Conservation (phyloP, 2,113 vertebrate genomes). For the Paramisgurnus dabryanus region DNA sequence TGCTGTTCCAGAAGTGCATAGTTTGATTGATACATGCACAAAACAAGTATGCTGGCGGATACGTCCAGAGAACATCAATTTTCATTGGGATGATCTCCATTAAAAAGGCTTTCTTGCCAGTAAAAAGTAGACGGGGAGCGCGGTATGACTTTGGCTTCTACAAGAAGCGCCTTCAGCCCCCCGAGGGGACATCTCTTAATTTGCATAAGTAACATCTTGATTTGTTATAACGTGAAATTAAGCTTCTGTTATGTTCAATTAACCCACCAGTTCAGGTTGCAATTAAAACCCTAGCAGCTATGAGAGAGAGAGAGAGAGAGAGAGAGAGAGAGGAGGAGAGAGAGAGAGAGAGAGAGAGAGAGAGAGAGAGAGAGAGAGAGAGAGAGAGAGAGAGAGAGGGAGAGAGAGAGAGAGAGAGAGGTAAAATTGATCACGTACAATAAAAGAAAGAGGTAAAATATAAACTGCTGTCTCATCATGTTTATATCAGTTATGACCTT, state of each 20-base stretch:
- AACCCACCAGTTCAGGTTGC: constrained; percentile 63
- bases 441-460: constrained; percentile 51
- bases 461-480: constrained; percentile 75
- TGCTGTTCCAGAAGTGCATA: background rate
- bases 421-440: constrained; percentile 1
- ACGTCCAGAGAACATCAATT: constrained; percentile 10
- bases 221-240: constrained; percentile 73
- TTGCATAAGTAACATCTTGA: constrained; percentile 77
- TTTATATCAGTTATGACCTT: constrained; percentile 78
- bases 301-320: constrained; percentile 14
- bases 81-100: constrained; percentile 40
- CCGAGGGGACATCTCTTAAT: constrained; percentile 57
- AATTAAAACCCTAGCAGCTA: constrained; percentile 72
- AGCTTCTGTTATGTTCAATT: constrained; percentile 70
- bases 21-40: constrained; percentile 49
- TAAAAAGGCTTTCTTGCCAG: constrained; percentile 53
- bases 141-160: constrained; percentile 65
- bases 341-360: constrained; percentile 28
- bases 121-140: constrained; percentile 44
- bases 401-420: constrained; percentile 24
- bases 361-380: constrained; percentile 3
- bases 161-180: constrained; percentile 56
- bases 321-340: no score
- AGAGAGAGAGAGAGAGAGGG: constrained; percentile 20
- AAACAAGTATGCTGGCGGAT: constrained; percentile 34